Percentiles rank a stretch among this genome's conserved stretches.
These are phyloP conservation scores for Formica aserva DNA, from an alignment of 2,888 invertebrate genomes.

Conservation along the genomic window DNA sequence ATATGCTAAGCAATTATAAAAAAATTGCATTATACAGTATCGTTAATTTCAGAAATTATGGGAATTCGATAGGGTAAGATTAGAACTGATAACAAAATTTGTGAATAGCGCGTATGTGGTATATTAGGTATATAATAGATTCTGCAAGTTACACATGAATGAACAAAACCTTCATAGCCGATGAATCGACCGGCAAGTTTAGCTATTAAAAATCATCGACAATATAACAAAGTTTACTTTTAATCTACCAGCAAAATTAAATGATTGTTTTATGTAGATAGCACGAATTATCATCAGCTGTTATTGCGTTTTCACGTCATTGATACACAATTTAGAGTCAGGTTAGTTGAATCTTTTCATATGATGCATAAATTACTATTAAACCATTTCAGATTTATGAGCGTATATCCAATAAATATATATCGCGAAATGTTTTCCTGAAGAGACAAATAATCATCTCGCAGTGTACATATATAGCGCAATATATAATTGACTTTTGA, in stretches of 20 bases:
- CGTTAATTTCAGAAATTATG: background rate
- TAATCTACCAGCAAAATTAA: background rate
- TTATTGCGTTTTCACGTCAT: background rate
- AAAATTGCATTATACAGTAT: background rate
- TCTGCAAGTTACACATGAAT: background rate
- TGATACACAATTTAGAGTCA: background rate
- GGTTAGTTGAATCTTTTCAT: slow-evolving; percentile 25
- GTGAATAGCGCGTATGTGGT: background rate
- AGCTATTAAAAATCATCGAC: background rate
- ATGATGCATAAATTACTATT: background rate
- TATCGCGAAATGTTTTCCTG: background rate
- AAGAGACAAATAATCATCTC: background rate
- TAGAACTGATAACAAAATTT: background rate
- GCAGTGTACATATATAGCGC: no score
- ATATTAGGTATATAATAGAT: background rate
- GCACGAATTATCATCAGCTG: background rate
- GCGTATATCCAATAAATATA: background rate
- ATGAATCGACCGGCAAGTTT: background rate
- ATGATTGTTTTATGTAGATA: slow-evolving; percentile 8
- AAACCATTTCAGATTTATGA: background rate
- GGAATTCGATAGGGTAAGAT: background rate
- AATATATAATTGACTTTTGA: background rate
- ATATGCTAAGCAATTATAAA: background rate
- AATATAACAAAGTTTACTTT: background rate
- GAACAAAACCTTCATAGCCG: background rate